Base-by-base conservation (phyloP, 2,888 invertebrate genomes). In the Drosophila cognata region DNA sequence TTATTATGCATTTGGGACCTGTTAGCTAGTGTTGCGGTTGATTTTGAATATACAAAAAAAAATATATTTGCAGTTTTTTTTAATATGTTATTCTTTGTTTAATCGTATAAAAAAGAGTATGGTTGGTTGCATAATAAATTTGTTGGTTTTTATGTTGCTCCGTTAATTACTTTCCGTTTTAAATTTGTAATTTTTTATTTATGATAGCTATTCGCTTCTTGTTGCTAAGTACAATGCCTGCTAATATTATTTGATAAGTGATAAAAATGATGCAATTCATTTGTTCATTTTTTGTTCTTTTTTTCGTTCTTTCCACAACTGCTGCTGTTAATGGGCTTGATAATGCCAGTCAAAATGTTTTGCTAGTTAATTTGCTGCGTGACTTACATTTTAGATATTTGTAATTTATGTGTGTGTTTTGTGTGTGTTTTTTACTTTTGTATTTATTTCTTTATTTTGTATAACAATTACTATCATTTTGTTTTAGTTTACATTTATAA, bases 401-500 rank as follows among this genome's bases (percentile, higher is more conserved):
- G 29, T 68, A 38, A 41, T 52, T 53, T n/a, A 25, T 25, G 25
- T 46, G 21, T 46, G 46, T 21, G 11, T 46, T 21, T 35, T n/a
- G 11, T 46, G 46, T 35, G 4, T 53, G 25, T 18, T 16, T 10
- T n/a, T 18, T 28, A 38, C 25, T n/a, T 48, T 53, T n/a, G 28
- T 28, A 13, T 41, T 55, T 53, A 67, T 62, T 33, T 56, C 3
- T 50, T 55, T 60, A 38, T 74, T 58, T 64, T 75, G 59, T 69
- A 71, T 82, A 86, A 86, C 86, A 84, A 79, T 81, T 75, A 63
- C 74, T 79, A 75, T 81, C 43, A 71, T 70, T 83, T 62, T 53
- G 59, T 70, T 31, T 69, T 53, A 46, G 46, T 61, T 57, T 68
- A 58, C 57, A 38, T 63, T 66, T 59, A 74, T 81, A 69, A 77